phyloP scores from a whole-genome alignment of 1,140 invertebrate genomes.

The Laupala kohalensis region DNA sequence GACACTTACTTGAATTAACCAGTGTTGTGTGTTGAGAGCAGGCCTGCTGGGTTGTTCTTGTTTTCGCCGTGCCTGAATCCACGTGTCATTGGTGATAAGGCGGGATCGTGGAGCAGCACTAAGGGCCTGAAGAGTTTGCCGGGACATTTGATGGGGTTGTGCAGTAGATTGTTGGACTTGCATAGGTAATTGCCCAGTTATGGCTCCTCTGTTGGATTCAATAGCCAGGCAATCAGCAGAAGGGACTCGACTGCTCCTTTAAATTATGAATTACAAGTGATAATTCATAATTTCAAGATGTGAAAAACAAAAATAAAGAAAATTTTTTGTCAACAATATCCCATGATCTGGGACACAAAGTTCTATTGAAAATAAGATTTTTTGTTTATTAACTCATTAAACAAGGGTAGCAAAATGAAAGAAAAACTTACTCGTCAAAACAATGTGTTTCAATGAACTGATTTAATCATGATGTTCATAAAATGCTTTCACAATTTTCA shows the following conservation, averaged over 20 bases:
- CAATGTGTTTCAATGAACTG: no score
- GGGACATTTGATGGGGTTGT: conserved; percentile 43
- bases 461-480: no score
- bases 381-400: no score
- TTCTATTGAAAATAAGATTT: no score
- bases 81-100: conserved; percentile 52
- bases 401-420: no score
- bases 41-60: conserved; percentile 36
- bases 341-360: no score
- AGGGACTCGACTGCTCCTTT: conserved; percentile 43
- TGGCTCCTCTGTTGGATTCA: background rate
- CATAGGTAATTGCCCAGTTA: conserved; percentile 25
- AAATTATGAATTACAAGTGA: no score
- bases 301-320: no score
- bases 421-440: no score
- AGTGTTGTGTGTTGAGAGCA: conserved; percentile 63
- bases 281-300: no score
- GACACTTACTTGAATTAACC: conserved; percentile 59
- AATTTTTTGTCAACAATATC: no score
- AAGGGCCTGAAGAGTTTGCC: conserved; percentile 60
- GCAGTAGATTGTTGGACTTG: background rate
- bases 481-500: no score
- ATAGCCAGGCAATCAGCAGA: conserved; percentile 38
- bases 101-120: conserved; percentile 62
- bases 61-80: conserved; percentile 53